These are phyloP conservation scores for Alaudala cheleensis DNA, from an alignment of 2,113 vertebrate species.

Conservation along the genomic window DNA sequence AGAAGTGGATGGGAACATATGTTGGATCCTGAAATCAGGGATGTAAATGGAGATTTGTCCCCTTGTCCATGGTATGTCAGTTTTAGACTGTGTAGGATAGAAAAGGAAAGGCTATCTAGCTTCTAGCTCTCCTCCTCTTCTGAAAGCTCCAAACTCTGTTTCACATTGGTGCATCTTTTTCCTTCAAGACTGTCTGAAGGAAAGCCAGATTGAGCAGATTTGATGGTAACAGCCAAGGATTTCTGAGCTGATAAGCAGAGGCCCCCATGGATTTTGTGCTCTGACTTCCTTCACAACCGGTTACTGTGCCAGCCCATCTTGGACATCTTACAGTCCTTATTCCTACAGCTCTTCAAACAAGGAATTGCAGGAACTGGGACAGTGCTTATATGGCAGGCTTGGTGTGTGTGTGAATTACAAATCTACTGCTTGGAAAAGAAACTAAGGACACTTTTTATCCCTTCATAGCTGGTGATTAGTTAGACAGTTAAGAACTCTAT, in stretches of 20 bases:
- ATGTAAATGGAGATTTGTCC: neutral
- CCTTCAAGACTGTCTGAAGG: neutral
- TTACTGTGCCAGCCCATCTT: neutral
- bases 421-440: neutral
- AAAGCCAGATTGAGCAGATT: slow-evolving; percentile 8
- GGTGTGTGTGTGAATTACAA: neutral
- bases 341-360: neutral
- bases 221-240: neutral
- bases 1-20: rapidly evolving
- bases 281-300: neutral
- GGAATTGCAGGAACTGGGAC: neutral
- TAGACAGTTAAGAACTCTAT: neutral
- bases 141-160: neutral
- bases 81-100: neutral
- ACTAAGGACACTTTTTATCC: neutral
- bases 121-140: neutral
- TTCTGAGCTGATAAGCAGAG: neutral
- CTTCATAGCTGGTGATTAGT: neutral
- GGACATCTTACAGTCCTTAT: neutral
- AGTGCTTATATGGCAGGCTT: neutral
- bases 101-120: neutral
- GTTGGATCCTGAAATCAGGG: neutral
- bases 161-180: neutral
- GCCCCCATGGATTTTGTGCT: neutral
- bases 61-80: neutral